Base-by-base conservation (phyloP, 2,113 vertebrate species). In the Heterotis niloticus region DNA sequence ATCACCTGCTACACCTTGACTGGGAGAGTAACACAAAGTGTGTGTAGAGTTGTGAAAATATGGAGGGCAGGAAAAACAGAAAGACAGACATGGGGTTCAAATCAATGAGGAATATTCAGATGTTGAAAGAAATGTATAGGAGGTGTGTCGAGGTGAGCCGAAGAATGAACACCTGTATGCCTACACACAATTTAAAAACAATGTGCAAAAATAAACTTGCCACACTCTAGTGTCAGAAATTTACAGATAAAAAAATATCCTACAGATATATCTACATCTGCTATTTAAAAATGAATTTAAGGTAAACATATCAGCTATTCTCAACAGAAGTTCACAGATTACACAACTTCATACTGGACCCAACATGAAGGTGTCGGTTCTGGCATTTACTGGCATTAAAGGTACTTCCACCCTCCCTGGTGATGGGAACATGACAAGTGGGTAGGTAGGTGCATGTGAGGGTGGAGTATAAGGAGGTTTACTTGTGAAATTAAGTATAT, bases 401-500 rank as follows among this genome's bases (percentile, higher is more conserved):
- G 17, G 17, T 34, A n/a, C 10, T 23, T 73, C 17, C 44, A 24
- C 24, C 64, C 64, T 67, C n/a, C 28, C 64, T 51, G 44, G 69
- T 73, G n/a, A 64, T 62, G 26, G 71, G 24, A 62, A 62, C 23
- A 23, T n/a, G 60, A 54, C 54, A 29, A 16, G 73, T 67, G 80
- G 77, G 79, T 10, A 29, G 16, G 73, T 67, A 82, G 77, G 79
- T 10, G 56, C 18, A 24, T 34, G 71, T 28, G 13, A 26, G 51
- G 23, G 79, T 78, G 74, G 81, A 62, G 83, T 44, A 56, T 66
- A 79, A 75, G 81, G 64, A 85, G 78, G 26, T 0, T 71, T 23
- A 10, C 82, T 72, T 81, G 70, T 77, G 81, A 87, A 82, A 95
- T 93, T 92, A 93, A 90, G 90, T 92, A 93, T 92, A 93, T 94